These are phyloP conservation scores for Ochotona curzoniae DNA, from an alignment of 2,113 vertebrate genomes.

Conservation along the genomic window DNA sequence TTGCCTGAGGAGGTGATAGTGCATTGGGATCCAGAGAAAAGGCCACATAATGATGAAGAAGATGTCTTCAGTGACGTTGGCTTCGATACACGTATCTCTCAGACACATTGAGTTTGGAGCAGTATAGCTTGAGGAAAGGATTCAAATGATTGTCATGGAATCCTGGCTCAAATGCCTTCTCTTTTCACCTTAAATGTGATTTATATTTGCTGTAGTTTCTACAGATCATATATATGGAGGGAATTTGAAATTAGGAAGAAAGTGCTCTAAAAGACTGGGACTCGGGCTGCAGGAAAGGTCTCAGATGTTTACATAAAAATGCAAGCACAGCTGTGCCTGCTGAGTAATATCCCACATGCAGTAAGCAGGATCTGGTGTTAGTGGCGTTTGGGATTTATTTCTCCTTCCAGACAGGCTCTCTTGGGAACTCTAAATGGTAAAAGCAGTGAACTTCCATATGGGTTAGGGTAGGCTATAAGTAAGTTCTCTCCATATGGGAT, in stretches of 20 bases:
- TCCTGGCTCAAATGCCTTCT: slow-evolving; percentile 48
- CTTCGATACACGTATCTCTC: slow-evolving; percentile 50
- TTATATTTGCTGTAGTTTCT: slow-evolving; percentile 52
- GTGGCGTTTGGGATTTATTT: slow-evolving; percentile 76
- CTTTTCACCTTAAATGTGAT: slow-evolving; percentile 66
- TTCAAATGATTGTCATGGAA: slow-evolving; percentile 22
- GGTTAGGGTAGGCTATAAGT: slow-evolving; percentile 45
- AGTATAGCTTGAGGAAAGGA: slow-evolving; percentile 38
- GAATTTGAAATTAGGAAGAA: slow-evolving; percentile 67
- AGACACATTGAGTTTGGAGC: slow-evolving; percentile 2
- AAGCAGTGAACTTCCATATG: slow-evolving; percentile 79
- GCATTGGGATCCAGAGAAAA: slow-evolving; percentile 65
- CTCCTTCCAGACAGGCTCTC: slow-evolving; percentile 78
- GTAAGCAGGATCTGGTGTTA: slow-evolving; percentile 64
- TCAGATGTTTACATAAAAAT: slow-evolving; percentile 74
- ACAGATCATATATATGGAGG: slow-evolving; percentile 23
- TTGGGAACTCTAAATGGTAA: slow-evolving; percentile 79
- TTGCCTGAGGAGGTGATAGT: slow-evolving; percentile 35
- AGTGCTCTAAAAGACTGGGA: slow-evolving; percentile 39
- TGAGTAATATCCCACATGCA: slow-evolving; percentile 75
- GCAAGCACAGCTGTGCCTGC: slow-evolving; percentile 69
- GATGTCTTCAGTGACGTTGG: neutral
- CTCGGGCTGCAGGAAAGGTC: slow-evolving; percentile 49
- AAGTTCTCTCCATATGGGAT: slow-evolving; percentile 53
- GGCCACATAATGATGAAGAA: slow-evolving; percentile 46